These are phyloP conservation scores for Vulpes ferrilata DNA, from an alignment of 2,113 vertebrate species.

Conservation along the genomic window DNA sequence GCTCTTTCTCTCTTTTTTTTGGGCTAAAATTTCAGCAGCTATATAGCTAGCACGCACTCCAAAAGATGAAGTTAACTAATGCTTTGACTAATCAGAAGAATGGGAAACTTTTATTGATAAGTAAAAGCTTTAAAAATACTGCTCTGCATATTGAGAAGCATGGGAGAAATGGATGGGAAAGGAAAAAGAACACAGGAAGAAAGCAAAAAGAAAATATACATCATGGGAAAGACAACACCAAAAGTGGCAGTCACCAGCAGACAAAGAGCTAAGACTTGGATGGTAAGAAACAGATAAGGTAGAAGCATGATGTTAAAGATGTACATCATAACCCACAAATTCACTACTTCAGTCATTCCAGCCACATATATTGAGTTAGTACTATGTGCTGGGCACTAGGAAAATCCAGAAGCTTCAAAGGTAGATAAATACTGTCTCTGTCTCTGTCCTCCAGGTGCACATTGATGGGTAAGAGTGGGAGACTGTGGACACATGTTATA, in stretches of 20 bases:
- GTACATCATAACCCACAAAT: background rate
- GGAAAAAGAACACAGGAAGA: background rate
- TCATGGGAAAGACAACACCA: background rate
- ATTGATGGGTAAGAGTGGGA: background rate
- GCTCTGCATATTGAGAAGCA: background rate
- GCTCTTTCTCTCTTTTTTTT: background rate
- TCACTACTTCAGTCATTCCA: background rate
- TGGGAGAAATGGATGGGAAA: background rate
- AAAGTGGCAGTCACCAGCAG: background rate
- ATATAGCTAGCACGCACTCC: background rate
- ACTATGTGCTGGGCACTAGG: background rate
- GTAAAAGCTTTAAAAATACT: background rate
- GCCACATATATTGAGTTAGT: background rate
- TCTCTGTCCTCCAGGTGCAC: background rate
- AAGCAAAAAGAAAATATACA: background rate
- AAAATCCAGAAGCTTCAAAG: background rate
- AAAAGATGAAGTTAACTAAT: background rate
- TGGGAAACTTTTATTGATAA: background rate
- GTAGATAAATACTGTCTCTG: background rate
- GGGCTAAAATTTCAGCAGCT: background rate
- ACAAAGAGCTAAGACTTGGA: background rate
- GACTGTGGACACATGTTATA: background rate
- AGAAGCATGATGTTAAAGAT: background rate
- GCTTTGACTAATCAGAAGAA: constrained; percentile 4
- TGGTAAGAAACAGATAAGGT: background rate